Evolutionary conservation across 2,888 invertebrate species (phyloP).

Genomic region (Euzophera pinguis): DNA sequence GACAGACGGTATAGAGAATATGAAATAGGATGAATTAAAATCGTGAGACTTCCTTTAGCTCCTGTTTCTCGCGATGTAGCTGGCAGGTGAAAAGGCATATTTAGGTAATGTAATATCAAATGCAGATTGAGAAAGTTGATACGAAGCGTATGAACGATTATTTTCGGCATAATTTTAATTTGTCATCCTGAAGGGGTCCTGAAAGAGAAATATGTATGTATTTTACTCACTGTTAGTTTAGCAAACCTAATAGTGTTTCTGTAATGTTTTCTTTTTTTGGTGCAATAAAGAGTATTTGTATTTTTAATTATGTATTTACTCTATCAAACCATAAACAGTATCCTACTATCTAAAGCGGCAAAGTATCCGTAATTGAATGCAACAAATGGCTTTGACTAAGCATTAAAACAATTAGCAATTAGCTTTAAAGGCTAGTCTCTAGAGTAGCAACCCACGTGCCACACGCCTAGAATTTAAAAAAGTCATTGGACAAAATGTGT

Average conservation of each 20-base stretch:
- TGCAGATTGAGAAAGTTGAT: too few relatives aligned
- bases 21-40: neutral
- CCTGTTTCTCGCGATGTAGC: too few relatives aligned
- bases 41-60: neutral
- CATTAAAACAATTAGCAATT: conserved; percentile 7
- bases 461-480: conserved; percentile 1
- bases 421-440: conserved; percentile 3
- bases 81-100: neutral
- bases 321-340: too few relatives aligned
- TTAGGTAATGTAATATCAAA: too few relatives aligned
- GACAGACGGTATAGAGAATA: conserved; percentile 15
- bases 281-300: too few relatives aligned
- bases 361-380: neutral
- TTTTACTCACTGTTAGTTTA: too few relatives aligned
- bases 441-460: neutral
- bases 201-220: too few relatives aligned
- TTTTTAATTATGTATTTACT: too few relatives aligned
- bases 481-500: conserved; percentile 1
- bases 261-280: too few relatives aligned
- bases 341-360: too few relatives aligned
- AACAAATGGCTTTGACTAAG: neutral
- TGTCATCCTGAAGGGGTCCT: neutral
- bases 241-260: too few relatives aligned
- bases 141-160: too few relatives aligned
- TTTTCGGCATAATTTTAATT: neutral